phyloP scores from a whole-genome alignment of 1,140 invertebrate genomes.

The Whitmania pigra region DNA sequence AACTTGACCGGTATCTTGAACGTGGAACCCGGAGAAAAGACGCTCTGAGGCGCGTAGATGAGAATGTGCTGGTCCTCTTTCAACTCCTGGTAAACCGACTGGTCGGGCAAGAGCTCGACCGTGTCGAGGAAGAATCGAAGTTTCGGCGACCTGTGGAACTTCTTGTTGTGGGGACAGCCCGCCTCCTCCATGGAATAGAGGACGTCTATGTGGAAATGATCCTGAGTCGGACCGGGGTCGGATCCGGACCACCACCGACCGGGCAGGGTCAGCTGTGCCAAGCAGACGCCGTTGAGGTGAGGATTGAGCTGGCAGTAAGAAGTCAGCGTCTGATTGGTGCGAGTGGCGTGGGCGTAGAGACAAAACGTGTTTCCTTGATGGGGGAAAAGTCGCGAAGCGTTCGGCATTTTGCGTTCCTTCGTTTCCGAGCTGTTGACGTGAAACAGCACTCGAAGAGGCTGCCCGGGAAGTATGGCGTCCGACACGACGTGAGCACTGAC shows the following conservation, averaged over 20 bases:
- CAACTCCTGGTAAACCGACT: slow-evolving; percentile 66
- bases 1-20: slow-evolving; percentile 72
- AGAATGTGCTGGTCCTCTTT: slow-evolving; percentile 62
- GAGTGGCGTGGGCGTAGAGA: background rate
- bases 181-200: slow-evolving; percentile 8
- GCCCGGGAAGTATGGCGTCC: slow-evolving; percentile 64
- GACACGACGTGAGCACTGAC: slow-evolving; percentile 80
- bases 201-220: background rate
- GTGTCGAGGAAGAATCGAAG: slow-evolving; percentile 7
- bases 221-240: background rate
- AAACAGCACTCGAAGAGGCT: slow-evolving; percentile 71
- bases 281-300: background rate
- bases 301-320: slow-evolving; percentile 5
- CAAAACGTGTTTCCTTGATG: background rate
- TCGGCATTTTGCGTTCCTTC: background rate
- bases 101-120: slow-evolving; percentile 59
- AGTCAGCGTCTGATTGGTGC: slow-evolving; percentile 9
- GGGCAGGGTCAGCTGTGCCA: slow-evolving; percentile 11
- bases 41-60: slow-evolving; percentile 64
- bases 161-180: slow-evolving; percentile 46
- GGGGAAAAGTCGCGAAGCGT: background rate
- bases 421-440: slow-evolving; percentile 54
- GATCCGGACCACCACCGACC: background rate
- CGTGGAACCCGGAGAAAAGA: slow-evolving; percentile 69
- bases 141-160: slow-evolving; percentile 47